A percentile compares a stretch with the other conserved stretches of the same genome.
Evolutionary conservation across 2,888 invertebrate genomes (phyloP).

Genomic region (Mythimna loreyi): DNA sequence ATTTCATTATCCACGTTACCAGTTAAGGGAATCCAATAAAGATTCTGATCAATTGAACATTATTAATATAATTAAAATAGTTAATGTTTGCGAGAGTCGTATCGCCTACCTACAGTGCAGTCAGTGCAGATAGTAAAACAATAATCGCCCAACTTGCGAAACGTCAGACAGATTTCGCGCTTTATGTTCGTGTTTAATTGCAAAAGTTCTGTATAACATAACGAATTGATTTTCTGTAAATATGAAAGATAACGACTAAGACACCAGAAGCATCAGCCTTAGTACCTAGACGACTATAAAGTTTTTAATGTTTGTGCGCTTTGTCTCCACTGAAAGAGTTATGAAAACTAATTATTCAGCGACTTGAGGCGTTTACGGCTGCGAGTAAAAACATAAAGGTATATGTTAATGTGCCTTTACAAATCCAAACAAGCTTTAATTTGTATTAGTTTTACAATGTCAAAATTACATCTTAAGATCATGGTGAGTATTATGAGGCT

Average conservation of each 20-base stretch:
- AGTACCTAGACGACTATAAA: background rate
- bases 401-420: conserved; percentile 15
- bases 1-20: background rate
- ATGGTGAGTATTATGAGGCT: conserved; percentile 78
- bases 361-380: conserved; percentile 18
- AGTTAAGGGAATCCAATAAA: background rate
- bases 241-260: conserved; percentile 5
- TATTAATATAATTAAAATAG: conserved; percentile 15
- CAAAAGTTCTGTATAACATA: conserved; percentile 19
- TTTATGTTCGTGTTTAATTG: conserved; percentile 37
- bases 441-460: conserved; percentile 68
- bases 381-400: conserved; percentile 10
- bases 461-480: conserved; percentile 71
- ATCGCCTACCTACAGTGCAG: conserved; percentile 11
- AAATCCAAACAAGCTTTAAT: conserved; percentile 45
- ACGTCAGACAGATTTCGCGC: conserved; percentile 58
- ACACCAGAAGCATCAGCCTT: conserved; percentile 33
- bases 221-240: conserved; percentile 16
- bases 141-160: conserved; percentile 42
- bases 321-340: conserved; percentile 24
- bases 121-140: conserved; percentile 42
- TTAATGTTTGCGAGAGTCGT: conserved; percentile 20
- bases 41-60: background rate
- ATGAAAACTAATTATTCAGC: conserved; percentile 25
- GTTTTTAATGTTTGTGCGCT: conserved; percentile 18